Base-by-base conservation (phyloP, 2,113 vertebrate genomes). In the Mesocricetus auratus region DNA sequence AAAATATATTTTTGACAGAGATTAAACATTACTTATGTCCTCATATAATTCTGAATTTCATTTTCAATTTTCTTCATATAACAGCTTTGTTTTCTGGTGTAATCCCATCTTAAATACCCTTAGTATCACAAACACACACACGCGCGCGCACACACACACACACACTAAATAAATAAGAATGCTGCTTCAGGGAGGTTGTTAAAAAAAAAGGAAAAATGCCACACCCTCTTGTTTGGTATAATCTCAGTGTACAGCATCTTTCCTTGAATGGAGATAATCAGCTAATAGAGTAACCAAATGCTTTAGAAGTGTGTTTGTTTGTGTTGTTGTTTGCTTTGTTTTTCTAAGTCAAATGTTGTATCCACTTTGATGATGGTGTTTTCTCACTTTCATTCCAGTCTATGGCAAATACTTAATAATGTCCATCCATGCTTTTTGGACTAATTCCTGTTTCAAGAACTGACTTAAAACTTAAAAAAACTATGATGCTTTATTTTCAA, bases 381-480 rank as follows among this genome's bases (percentile, higher is more conserved):
- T n/a, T 26, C 17, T 92, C 3, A 24, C 31, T 74, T 86, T 12
- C 36, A 71, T 69, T 29, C 11, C 36, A 17, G 33, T 60, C 31
- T n/a, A 74, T 2, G 42, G 39, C 9, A 82, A 90, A 75, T 62
- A 17, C 53, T 96, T n/a, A 89, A 45, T 69, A 8, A 50, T 86
- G 13, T 21, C 7, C 42, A 95, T 24, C 10, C 2, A 68, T 78
- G 17, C 9, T 8, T 92, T 75, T 58, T 75, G 45, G 24, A 58
- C 56, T 11, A 21, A 85, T 75, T 94, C 12, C 22, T 73, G 15
- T 47, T 86, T 78, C 9, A 69, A 74, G 22, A 69, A 83, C 15
- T 86, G 87, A 7, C 22, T 95, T 86, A 78, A 62, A 36, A 89
- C 53, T 82, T 94, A 85, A n/a, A n/a, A n/a, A n/a, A 95, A 79